phyloP scores from a whole-genome alignment of 64 coral and sea anemone species.

The Dendronephthya gigantea region DNA sequence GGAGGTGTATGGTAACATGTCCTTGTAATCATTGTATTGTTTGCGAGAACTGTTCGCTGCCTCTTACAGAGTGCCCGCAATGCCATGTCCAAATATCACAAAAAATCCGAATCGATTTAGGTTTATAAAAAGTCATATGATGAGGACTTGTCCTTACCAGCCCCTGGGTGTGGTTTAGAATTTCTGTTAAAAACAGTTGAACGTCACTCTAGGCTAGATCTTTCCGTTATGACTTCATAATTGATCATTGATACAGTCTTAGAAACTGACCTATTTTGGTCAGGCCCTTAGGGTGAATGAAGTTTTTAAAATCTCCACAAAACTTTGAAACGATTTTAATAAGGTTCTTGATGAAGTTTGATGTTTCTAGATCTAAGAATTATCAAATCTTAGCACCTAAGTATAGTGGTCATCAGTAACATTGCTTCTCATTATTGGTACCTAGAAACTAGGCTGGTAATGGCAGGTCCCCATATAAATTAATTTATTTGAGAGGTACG shows the following conservation, averaged over 20 bases:
- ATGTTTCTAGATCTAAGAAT: no score
- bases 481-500: background rate
- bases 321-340: no score
- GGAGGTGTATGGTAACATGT: constrained; percentile 60
- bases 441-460: background rate
- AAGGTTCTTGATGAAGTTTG: no score
- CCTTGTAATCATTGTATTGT: constrained; percentile 87
- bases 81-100: constrained; percentile 76
- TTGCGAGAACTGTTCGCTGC: constrained; percentile 77
- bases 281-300: no score
- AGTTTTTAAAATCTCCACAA: no score
- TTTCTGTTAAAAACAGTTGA: no score
- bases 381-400: no score
- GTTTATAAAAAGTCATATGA: constrained; percentile 8
- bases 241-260: no score
- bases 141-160: background rate
- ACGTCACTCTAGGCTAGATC: no score
- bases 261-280: no score
- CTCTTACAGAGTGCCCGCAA: constrained; percentile 58
- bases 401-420: no score
- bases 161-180: no score
- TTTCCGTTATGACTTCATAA: background rate
- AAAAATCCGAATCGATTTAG: constrained; percentile 56
- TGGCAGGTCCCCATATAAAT: background rate
- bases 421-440: background rate